These are phyloP conservation scores for Cydia amplana DNA, from an alignment of 1,140 invertebrate genomes.

Conservation along the genomic window DNA sequence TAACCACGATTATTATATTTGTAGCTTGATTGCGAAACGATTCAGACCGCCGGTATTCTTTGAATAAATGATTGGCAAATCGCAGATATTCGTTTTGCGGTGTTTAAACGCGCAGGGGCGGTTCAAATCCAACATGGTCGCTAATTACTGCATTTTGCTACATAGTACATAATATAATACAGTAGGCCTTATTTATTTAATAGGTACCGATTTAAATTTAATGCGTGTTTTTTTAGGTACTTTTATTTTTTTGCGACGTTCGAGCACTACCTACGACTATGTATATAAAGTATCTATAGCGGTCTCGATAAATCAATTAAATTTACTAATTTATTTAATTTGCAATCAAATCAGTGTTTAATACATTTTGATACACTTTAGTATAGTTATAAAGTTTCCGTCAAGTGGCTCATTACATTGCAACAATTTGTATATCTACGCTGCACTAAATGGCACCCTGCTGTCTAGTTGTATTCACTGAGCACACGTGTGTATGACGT, in stretches of 20 bases:
- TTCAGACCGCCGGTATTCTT: background rate
- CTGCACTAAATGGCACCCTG: background rate
- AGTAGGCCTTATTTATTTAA: constrained; percentile 1
- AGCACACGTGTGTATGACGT: background rate
- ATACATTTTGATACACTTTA: too few relatives aligned
- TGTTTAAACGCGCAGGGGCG: background rate
- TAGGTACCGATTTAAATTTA: background rate
- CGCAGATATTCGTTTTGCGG: background rate
- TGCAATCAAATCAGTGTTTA: too few relatives aligned
- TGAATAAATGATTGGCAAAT: background rate
- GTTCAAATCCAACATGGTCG: background rate
- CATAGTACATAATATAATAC: background rate
- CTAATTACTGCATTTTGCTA: background rate
- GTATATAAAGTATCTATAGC: too few relatives aligned
- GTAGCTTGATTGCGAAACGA: background rate
- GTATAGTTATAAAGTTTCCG: too few relatives aligned
- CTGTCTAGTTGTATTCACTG: background rate
- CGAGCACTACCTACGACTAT: too few relatives aligned
- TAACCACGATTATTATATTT: background rate
- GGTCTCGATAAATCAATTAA: background rate
- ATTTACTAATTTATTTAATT: background rate
- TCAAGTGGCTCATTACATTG: background rate
- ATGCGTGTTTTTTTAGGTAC: too few relatives aligned
- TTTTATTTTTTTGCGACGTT: background rate
- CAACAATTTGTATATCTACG: background rate